Evolutionary conservation across 2,797 vertebrate species (phyloP), one percentile per base, ranked within the genome.

Genomic region (Synanceia verrucosa): DNA sequence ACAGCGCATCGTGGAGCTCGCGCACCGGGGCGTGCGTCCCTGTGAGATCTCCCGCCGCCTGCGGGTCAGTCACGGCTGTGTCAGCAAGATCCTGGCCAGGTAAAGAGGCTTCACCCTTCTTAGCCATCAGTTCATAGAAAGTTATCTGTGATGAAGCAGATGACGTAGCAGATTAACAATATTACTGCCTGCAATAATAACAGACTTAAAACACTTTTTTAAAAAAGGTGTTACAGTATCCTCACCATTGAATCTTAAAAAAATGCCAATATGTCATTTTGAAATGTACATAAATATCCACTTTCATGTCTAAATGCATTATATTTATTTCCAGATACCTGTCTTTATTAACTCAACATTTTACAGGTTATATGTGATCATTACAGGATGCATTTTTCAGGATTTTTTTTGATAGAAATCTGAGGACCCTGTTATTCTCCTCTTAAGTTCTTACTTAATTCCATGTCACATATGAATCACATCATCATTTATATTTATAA

Each of bases 81-180:
- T 97, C 93, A 96, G 96, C 95, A 97, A 97, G 91, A 96, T 97
- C 81, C 94, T 97, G 70, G 91, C 94, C 94, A 97, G 96, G 96
- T 97, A 94, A 94, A 43, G 18, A 41, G 9, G n/a, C n/a, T n/a
- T n/a, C n/a, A n/a, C n/a, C n/a, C n/a, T n/a, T n/a, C n/a, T 59
- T 43, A 11, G 21, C 10, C 9, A 26, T 12, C 7, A 48, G 34
- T 26, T 41, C 23, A 52, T 31, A 26, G 1, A 34, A 2, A 28
- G 5, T n/a, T 36, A 24, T 44, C 6, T 33, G 13, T 19, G 4
- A 2, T 51, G 10, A 33, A 37, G 44, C 14, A 43, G 19, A 60
- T 43, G 14, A 2, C 13, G 28, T n/a, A n/a, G n/a, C n/a, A n/a
- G n/a, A n/a, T n/a, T n/a, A 28, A 39, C 9, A 43, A 16, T 1